Evolutionary conservation across 92 coral and sea anemone species (phyloP).

Genomic region (Umimayanthus chanpuru): DNA sequence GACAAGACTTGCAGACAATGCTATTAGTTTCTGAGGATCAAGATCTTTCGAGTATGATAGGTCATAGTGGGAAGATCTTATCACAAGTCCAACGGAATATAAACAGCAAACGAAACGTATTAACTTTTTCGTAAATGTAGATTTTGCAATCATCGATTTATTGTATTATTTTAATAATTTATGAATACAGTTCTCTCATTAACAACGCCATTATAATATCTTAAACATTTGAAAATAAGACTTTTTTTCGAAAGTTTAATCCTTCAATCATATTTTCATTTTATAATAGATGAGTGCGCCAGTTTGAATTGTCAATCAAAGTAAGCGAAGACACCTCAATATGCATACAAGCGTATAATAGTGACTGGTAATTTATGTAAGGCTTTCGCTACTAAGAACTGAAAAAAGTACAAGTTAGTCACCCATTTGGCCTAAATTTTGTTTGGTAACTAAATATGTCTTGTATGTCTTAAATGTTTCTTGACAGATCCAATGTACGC

Average conservation of each 20-base stretch:
- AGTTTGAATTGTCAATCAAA: neutral
- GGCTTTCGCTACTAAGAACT: neutral
- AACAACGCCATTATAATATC: neutral
- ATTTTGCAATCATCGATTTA: neutral
- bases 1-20: neutral
- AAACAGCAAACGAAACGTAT: neutral
- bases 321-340: neutral
- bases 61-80: neutral
- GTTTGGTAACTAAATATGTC: neutral
- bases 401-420: slow-evolving; percentile 7
- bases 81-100: neutral
- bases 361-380: neutral
- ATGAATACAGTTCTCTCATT: neutral
- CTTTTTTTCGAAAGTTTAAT: neutral
- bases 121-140: neutral
- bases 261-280: neutral
- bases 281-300: neutral
- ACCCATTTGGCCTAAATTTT: neutral
- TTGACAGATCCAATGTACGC: slow-evolving; percentile 31
- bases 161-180: neutral
- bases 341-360: neutral
- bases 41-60: neutral
- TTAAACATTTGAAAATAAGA: neutral
- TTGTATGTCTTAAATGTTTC: neutral
- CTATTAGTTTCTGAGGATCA: neutral